Evolutionary conservation across 1,140 invertebrate species (phyloP), one percentile per base, ranked within the genome.

Genomic region (Drosophila mojavensis): DNA sequence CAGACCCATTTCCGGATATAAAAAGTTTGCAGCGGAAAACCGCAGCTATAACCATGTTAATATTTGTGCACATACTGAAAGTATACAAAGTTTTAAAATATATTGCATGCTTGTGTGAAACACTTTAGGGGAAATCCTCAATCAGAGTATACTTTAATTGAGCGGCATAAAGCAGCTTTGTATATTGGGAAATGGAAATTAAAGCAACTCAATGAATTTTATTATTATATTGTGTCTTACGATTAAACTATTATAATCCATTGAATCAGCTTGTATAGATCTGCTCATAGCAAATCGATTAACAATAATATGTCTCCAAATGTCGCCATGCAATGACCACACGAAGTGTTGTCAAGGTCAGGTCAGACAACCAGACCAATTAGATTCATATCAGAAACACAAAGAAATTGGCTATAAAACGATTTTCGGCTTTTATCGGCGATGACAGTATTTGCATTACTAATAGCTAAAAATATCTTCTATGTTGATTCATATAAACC

Each of bases 241-340:
- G 7, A 36, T 7, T 36, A 36, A 24, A 36, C 47, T 6, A 33
- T 33, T 0, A 33, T 6, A 45, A 45, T 28, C 28, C 26, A 30
- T 13, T 60, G 10, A 24, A 59, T 30, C 15, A 47, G 26, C 17
- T 48, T 26, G 30, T 10, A 30, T 11, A 13, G 9, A 11, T 39
- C 10, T 11, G 17, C 7, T 47, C 17, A 5, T 13, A 45, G 43
- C 0, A n/a, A 45, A 45, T 45, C 43, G 54, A 64, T 60, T 56
- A 64, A 30, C 48, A 41, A 41, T 51, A 56, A 63, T 63, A 51
- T 47, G 60, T 64, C 51, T 53, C 33, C 58, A 65, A 71, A 39
- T 61, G 68, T 71, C 61, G 47, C 50, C 20, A 54, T 55, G 60
- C 61, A 56, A 70, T 15, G 51, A 13, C 28, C 48, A 39, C 48